A percentile compares a stretch with the other conserved stretches of the same genome.
phyloP scores from a whole-genome alignment of 2,888 invertebrate species.

The Dynastes hyllus region DNA sequence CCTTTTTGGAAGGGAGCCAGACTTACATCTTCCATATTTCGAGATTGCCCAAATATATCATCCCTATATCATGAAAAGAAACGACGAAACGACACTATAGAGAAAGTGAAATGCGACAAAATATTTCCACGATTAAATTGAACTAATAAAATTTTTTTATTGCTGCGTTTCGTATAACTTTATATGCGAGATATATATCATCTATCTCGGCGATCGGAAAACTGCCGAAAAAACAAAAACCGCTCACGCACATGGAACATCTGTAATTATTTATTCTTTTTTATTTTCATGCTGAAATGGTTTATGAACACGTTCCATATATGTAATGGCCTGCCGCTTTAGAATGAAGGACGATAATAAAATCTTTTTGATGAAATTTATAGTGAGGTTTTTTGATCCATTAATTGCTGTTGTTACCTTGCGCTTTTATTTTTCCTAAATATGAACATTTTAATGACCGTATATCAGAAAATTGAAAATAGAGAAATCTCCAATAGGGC shows the following conservation, averaged over 20 bases:
- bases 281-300: background rate
- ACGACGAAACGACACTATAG: background rate
- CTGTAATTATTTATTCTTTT: constrained; percentile 17
- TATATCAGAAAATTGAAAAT: too few species aligned
- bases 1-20: too few species aligned
- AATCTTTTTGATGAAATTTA: too few species aligned
- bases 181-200: background rate
- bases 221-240: constrained; percentile 18
- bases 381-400: too few species aligned
- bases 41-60: constrained; percentile 12
- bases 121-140: constrained; percentile 22
- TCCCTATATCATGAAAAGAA: background rate
- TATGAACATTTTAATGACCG: too few species aligned
- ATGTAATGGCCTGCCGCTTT: too few species aligned
- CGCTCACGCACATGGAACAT: background rate
- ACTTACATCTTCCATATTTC: constrained; percentile 1
- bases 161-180: background rate
- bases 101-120: constrained; percentile 10
- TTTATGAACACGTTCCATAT: background rate
- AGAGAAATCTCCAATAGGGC: too few species aligned
- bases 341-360: too few species aligned
- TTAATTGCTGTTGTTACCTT: too few species aligned
- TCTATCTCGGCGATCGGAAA: background rate
- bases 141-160: constrained; percentile 29
- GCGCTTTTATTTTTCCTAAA: too few species aligned